Evolutionary conservation across 2,888 invertebrate species (phyloP).

Genomic region (Linyphia triangularis): DNA sequence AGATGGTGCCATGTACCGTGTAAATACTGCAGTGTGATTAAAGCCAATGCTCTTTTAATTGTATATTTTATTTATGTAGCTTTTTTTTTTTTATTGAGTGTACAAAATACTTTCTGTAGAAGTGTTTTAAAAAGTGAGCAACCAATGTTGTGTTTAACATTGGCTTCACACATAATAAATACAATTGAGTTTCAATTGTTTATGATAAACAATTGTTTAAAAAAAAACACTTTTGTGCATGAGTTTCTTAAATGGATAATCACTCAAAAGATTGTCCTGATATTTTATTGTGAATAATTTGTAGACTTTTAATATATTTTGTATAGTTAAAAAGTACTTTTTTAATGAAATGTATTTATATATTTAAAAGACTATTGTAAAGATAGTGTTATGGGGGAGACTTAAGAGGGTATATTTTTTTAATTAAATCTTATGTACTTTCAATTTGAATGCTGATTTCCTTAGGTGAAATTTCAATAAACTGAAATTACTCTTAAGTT

Average conservation of each 20-base stretch:
- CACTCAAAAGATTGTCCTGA: neutral
- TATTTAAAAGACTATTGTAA: neutral
- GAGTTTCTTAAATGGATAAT: neutral
- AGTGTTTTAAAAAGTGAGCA: neutral
- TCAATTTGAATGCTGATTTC: neutral
- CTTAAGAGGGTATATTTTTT: neutral
- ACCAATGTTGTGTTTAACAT: neutral
- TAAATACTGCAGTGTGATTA: neutral
- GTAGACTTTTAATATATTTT: neutral
- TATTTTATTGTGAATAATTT: neutral
- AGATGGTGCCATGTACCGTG: neutral
- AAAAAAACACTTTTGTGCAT: neutral
- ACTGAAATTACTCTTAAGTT: neutral
- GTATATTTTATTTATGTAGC: neutral
- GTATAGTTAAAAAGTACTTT: neutral
- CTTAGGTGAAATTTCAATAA: neutral
- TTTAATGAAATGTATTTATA: neutral
- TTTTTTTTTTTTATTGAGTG: neutral
- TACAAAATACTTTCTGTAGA: neutral
- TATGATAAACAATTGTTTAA: neutral
- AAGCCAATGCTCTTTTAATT: neutral
- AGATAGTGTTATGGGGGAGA: neutral
- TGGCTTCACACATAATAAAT: neutral
- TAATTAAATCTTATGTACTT: neutral
- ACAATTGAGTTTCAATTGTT: neutral